Base-by-base conservation (phyloP, 2,888 invertebrate genomes). In the Catonia carolina region DNA sequence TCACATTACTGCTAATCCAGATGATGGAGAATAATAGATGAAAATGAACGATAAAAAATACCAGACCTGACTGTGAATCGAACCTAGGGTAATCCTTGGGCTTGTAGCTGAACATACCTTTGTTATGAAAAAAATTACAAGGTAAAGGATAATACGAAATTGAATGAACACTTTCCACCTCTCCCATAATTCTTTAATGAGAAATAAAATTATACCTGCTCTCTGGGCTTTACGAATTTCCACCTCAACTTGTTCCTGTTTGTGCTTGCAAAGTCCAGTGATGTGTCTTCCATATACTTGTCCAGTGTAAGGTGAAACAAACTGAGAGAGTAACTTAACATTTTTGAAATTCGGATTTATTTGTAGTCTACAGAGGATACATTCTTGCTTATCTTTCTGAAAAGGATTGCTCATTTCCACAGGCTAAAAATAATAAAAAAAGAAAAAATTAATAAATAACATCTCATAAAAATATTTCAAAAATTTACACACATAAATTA, bases 261-360 rank as follows among this genome's bases (percentile, higher is more conserved):
- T 91, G 6, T 74, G 70, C 69, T 82, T 79, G 70, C 98, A 99
- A 41, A 99, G 78, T 0, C 98, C 94, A 3, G 98, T 99, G 39
- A 98, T 89, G 67, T 97, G 90, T 54, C 86, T 80, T 0, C 90
- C 92, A 70, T 96, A 98, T 60, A 96, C 82, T 63, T 86, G 79
- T 1, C 98, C 98, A 0, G 98, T 97, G 70, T 89, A 93, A 0
- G 92, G 86, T 31, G 97, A 98, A 69, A 97, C 89, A 73, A 99
- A 99, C 71, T 98, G 97, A 0, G 94, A 92, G 4, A 99, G 73
- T 2, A 99, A 73, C 65, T 90, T 83, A 0, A 86, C 83, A 73
- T 99, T 99, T 74, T 96, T 97, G 69, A 91, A 96, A 71, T 92
- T 81, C 0, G 92, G 85, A 1, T 78, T 78, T n/a, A 96, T 84